A percentile compares a stretch with the other conserved stretches of the same genome.
Evolutionary conservation across 2,797 vertebrate genomes (phyloP).

Genomic region (Lycodopsis pacificus): DNA sequence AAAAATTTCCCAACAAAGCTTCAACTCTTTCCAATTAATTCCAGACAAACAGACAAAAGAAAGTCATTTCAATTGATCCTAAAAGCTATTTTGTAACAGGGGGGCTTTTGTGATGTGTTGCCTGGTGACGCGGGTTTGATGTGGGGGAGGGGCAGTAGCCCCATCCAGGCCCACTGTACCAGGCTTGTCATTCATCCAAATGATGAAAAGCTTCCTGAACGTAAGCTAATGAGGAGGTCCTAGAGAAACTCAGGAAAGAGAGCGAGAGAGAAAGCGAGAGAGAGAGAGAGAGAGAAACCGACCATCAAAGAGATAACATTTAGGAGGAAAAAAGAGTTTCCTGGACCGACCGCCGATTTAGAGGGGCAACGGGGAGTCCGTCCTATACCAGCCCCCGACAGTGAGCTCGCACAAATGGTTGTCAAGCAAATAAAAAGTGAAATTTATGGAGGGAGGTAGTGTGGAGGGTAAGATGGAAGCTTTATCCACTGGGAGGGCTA

Average conservation of each 20-base stretch:
- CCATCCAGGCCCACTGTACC: conserved; percentile 66
- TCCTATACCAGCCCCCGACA: conserved; percentile 78
- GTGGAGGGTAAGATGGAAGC: conserved; percentile 64
- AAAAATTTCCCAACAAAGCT: conserved; percentile 74
- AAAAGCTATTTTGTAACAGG: conserved; percentile 82
- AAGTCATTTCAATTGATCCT: conserved; percentile 80
- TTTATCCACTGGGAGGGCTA: conserved; percentile 71
- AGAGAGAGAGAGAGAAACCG: conserved; percentile 39
- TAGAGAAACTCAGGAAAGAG: conserved; percentile 53
- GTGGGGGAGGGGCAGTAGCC: conserved; percentile 62
- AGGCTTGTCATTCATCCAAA: conserved; percentile 80
- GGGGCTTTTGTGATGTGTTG: conserved; percentile 82
- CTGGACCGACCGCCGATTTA: conserved; percentile 74
- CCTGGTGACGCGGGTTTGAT: conserved; percentile 76
- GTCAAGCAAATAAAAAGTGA: conserved; percentile 84
- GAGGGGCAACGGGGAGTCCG: conserved; percentile 73
- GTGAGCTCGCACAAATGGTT: conserved; percentile 80
- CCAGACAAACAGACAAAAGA: conserved; percentile 81
- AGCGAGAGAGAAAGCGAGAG: conserved; percentile 20
- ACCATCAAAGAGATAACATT: conserved; percentile 83
- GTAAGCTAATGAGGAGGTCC: conserved; percentile 82
- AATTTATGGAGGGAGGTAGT: conserved; percentile 81
- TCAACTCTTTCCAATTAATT: conserved; percentile 83
- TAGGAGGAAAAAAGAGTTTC: conserved; percentile 78
- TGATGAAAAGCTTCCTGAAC: conserved; percentile 88